These are phyloP conservation scores for Diachasma alloeum DNA, from an alignment of 1,140 invertebrate genomes.

Conservation along the genomic window DNA sequence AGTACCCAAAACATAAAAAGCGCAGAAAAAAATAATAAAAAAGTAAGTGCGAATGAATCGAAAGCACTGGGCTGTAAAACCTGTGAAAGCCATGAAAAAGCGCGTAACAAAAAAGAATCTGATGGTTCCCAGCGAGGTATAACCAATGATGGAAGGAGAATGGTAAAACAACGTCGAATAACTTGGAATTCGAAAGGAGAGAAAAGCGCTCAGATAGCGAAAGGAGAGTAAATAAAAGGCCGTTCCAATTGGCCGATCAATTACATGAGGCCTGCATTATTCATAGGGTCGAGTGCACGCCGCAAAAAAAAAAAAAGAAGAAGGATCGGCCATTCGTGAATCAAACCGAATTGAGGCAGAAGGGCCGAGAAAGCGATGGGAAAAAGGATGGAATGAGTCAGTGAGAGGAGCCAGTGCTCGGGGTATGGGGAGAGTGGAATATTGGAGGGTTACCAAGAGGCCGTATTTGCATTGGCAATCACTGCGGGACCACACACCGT, in stretches of 20 bases:
- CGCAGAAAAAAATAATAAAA: not conserved
- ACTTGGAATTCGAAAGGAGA: conserved; percentile 45
- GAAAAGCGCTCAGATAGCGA: conserved; percentile 31
- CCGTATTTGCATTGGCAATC: conserved; percentile 34
- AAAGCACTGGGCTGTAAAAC: not conserved
- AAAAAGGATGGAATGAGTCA: not conserved
- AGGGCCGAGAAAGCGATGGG: conserved; percentile 8
- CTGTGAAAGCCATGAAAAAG: conserved; percentile 6
- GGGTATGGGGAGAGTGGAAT: conserved; percentile 1
- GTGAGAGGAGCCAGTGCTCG: not conserved
- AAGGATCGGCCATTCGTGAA: conserved; percentile 25
- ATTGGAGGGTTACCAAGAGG: conserved; percentile 23
- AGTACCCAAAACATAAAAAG: not conserved
- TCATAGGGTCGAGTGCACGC: conserved; percentile 59
- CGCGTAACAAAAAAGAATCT: not conserved
- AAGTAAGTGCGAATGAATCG: conserved; percentile 1
- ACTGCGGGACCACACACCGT: conserved; percentile 24
- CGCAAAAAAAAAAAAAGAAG: conserved; percentile 48
- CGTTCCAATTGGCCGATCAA: conserved; percentile 66
- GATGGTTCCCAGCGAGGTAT: not conserved
- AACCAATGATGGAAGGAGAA: conserved; percentile 2
- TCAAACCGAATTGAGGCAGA: conserved; percentile 27
- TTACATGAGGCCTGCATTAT: conserved; percentile 64
- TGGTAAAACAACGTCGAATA: conserved; percentile 58
- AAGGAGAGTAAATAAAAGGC: conserved; percentile 65